Evolutionary conservation across 1,140 invertebrate genomes (phyloP), one percentile per base, ranked within the genome.

Genomic region (Leptopilina clavipes): DNA sequence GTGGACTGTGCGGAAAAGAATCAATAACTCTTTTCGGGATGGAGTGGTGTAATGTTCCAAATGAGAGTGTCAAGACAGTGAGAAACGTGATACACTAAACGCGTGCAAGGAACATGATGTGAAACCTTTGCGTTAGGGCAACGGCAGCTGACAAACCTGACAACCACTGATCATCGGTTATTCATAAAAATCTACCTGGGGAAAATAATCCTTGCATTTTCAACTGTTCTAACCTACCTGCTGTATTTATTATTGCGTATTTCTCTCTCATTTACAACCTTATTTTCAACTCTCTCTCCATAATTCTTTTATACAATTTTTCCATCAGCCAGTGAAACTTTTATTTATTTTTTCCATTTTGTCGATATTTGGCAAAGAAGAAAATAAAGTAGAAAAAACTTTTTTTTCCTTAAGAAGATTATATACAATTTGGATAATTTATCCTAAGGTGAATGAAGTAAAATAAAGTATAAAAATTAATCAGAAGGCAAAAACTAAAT

Each of bases 51-150:
- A 81, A 76, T 81, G 73, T 81, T 81, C 78, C 76, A 75, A 40
- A 52, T 73, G 71, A 75, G 76, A 78, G 72, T 77, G 73, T 75
- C 74, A 78, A 78, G 19, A 70, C 70, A 17, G 40, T 31, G 25
- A 31, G 80, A 79, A 81, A 81, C 76, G n/a, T 31, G 78, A 81
- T 81, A 79, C 48, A 81, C 77, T 76, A 71, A 72, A 76, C 79
- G 52, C 79, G 79, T 78, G 79, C 79, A 48, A 14, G 56, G 22
- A 22, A 14, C 59, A 31, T 31, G 10, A 65, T n/a, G 5, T 11
- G 75, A 81, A 73, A 81, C 76, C 75, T 78, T 76, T 52, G n/a
- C 48, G 6, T 8, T n/a, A n/a, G n/a, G n/a, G 37, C 8, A 17
- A 17, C 5, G n/a, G n/a, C 76, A 81, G 74, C 79, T 73, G 72